Percentiles rank a stretch among this genome's conserved stretches.
Conservation (phyloP, 2,888 invertebrate species). For the Julus scanicus region DNA sequence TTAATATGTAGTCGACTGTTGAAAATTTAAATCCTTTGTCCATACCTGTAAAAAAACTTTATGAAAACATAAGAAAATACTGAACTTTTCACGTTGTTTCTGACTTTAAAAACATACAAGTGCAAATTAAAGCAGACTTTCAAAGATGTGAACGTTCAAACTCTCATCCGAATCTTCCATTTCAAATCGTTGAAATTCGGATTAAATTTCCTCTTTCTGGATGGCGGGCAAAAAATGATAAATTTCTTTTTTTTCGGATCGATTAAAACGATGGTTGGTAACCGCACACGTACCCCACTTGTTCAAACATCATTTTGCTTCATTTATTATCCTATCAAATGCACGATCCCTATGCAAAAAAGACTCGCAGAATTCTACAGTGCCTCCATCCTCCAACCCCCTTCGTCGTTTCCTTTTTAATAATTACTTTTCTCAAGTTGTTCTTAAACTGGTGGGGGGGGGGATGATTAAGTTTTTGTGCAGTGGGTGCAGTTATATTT, state of each 20-base stretch:
- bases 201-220: neutral
- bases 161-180: neutral
- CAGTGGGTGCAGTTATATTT: neutral
- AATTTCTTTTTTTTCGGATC: neutral
- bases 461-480: neutral
- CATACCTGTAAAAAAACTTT: no score
- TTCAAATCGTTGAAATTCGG: neutral
- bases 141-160: no score
- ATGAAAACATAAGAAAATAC: no score
- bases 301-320: constrained; percentile 48
- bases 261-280: constrained; percentile 38
- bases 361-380: neutral
- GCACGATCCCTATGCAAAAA: constrained; percentile 15
- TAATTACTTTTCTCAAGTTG: constrained; percentile 27
- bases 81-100: no score
- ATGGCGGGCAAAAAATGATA: constrained; percentile 29
- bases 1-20: no score
- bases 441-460: neutral
- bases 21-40: no score
- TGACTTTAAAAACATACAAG: neutral
- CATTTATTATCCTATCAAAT: constrained; percentile 54
- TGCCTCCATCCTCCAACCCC: neutral
- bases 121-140: no score
- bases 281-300: constrained; percentile 39
- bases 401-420: neutral